Evolutionary conservation across 2,113 vertebrate species (phyloP).

Genomic region (Ageneiosus marmoratus): DNA sequence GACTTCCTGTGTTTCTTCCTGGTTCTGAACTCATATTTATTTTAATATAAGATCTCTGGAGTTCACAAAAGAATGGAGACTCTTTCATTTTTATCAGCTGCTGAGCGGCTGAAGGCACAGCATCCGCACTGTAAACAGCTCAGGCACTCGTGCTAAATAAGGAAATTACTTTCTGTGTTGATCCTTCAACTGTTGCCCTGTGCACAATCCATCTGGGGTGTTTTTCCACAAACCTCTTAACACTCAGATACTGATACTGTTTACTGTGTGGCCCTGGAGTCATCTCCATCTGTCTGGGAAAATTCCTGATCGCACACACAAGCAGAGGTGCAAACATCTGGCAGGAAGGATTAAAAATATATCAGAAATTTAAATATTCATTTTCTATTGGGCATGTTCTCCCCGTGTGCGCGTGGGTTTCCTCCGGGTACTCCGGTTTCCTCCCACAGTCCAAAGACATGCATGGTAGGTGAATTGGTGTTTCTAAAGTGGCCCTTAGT

Average conservation of each 20-base stretch:
- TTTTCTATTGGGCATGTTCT: too few relatives aligned
- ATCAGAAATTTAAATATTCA: too few relatives aligned
- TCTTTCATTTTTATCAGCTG: neutral
- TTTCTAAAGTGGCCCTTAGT: too few relatives aligned
- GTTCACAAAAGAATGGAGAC: neutral
- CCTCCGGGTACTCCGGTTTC: too few relatives aligned
- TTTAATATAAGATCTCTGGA: neutral
- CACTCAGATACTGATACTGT: neutral
- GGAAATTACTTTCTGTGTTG: neutral
- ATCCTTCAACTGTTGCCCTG: neutral
- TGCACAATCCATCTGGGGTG: neutral
- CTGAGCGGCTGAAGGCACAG: neutral
- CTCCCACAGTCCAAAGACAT: too few relatives aligned
- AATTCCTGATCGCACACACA: neutral
- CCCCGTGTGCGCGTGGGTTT: too few relatives aligned
- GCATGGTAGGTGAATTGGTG: too few relatives aligned
- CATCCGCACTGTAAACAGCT: slow-evolving; percentile 3
- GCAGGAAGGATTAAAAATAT: neutral
- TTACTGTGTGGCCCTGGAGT: neutral
- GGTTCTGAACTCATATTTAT: neutral
- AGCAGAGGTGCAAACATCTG: neutral
- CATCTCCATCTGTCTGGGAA: neutral
- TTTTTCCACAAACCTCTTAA: neutral
- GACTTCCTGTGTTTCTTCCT: slow-evolving; percentile 14
- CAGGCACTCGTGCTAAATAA: slow-evolving; percentile 8